A percentile compares a stretch with the other conserved stretches of the same genome.
Evolutionary conservation across 2,113 vertebrate genomes (phyloP).

Genomic region (Macroglossus sobrinus): DNA sequence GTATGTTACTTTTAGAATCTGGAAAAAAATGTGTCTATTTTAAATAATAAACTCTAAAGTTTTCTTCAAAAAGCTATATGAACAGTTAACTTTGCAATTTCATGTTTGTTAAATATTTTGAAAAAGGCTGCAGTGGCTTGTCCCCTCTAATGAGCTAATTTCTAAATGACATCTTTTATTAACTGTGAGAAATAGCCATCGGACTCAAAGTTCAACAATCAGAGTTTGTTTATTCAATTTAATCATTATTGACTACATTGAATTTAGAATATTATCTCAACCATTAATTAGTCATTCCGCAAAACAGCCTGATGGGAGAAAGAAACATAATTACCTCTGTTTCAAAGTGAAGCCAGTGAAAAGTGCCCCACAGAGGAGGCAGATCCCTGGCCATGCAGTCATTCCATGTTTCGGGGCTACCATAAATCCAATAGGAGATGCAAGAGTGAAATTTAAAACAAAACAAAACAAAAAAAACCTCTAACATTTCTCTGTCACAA

Average conservation of each 20-base stretch:
- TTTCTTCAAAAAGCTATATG: background rate
- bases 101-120: background rate
- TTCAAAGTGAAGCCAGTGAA: background rate
- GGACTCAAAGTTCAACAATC: background rate
- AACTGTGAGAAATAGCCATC: background rate
- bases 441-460: background rate
- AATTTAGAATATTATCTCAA: background rate
- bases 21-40: background rate
- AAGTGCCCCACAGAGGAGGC: background rate
- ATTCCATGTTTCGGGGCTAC: background rate
- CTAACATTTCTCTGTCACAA: background rate
- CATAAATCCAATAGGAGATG: background rate
- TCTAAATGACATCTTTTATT: background rate
- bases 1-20: background rate
- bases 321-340: background rate
- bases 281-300: constrained; percentile 12
- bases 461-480: background rate
- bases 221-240: background rate
- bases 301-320: background rate
- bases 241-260: background rate
- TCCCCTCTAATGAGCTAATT: background rate
- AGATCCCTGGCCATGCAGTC: rapidly evolving
- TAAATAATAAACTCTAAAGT: background rate
- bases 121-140: background rate
- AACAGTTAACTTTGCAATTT: background rate